Evolutionary conservation across 30 jellyfish, hydroid and myxozoan genomes (phyloP), one percentile per base, ranked within the genome.

Genomic region (Cassiopea andromeda): DNA sequence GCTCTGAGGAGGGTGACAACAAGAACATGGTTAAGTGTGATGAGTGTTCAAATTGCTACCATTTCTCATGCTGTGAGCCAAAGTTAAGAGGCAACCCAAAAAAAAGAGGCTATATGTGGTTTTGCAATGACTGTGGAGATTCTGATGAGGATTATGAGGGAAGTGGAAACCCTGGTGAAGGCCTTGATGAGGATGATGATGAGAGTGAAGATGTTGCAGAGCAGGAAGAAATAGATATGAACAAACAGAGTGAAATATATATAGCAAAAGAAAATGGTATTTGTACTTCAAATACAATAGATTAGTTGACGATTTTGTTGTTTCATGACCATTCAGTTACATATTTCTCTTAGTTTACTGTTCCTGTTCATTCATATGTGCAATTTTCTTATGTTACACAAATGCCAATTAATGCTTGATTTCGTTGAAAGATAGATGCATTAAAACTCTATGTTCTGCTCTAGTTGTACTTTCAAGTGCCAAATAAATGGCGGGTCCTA

Each of bases 61-160:
- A 96, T 89, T 96, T 96, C 70, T 77, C 84, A 14, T 96, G 99
- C 73, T 87, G 96, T 66, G 95, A 91, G 71, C 99, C 99, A 58
- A 97, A 97, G 69, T 86, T 87, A 54, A 87, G 78, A 49, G 87
- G 77, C 45, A 87, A 97, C 70, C 99, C 99, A n/a, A 91, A 96
- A 73, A 81, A 84, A 48, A 84, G 93, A 59, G 97, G 94, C 14
- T 90, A 86, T 60, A 89, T 94, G 74, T 95, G 98, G 98, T 73
- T 90, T 13, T 95, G 98, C 87, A 90, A 77, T 8, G 98, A 91
- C 50, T 90, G 99, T 87, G 94, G 57, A 5, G 96, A 95, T 10
- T 50, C 85, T 2, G 92, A 85, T 64, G 95, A 61, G 2, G 91
- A 92, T 5, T 82, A 45, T 66, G 97, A 78, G 27, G 90, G n/a